These are phyloP conservation scores for Nymphalis urticae DNA, from an alignment of 2,888 invertebrate genomes.

Conservation along the genomic window DNA sequence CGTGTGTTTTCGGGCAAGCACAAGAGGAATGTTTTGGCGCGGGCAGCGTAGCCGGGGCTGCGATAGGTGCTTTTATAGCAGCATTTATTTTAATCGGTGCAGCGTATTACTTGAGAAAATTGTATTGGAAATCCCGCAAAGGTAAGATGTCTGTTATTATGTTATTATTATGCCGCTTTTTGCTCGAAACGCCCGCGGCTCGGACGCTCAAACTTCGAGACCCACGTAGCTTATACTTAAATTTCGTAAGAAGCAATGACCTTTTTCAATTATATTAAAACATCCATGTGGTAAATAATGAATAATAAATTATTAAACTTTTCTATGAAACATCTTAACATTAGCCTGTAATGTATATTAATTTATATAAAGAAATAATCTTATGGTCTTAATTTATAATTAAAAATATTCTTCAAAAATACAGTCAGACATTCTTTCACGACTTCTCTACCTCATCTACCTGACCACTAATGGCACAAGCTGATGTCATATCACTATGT, in stretches of 20 bases:
- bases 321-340: background rate
- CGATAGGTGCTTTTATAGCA: constrained; percentile 86
- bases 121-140: constrained; percentile 83
- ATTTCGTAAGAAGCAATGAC: constrained; percentile 12
- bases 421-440: too few species aligned
- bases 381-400: too few species aligned
- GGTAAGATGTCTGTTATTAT: constrained; percentile 58
- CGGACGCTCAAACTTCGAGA: constrained; percentile 1
- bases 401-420: too few species aligned
- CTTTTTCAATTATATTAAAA: constrained; percentile 1
- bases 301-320: background rate
- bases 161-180: constrained; percentile 19
- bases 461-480: too few species aligned
- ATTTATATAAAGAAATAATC: too few species aligned
- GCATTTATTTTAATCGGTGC: constrained; percentile 83
- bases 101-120: constrained; percentile 81
- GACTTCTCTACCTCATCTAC: too few species aligned
- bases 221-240: constrained; percentile 14
- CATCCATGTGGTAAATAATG: background rate
- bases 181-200: constrained; percentile 1
- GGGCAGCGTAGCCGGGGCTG: constrained; percentile 86
- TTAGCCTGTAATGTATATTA: too few species aligned
- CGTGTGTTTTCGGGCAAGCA: constrained; percentile 74
- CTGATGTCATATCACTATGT: too few species aligned
- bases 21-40: constrained; percentile 83